Evolutionary conservation across 1,140 invertebrate genomes (phyloP), one percentile per base, ranked within the genome.

Genomic region (Coptotermes formosanus): DNA sequence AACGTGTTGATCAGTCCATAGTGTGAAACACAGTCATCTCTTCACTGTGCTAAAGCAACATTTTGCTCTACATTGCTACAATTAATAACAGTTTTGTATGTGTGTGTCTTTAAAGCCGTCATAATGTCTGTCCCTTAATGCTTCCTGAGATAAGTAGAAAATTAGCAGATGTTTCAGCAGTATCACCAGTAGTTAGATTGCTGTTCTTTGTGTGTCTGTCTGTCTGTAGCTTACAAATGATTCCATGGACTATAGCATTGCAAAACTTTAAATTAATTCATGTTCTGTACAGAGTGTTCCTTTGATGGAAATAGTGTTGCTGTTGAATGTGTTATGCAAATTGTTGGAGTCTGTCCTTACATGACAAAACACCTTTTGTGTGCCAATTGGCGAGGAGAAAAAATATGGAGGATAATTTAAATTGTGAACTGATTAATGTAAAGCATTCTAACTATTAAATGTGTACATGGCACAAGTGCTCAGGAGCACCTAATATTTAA

Each of bases 181-280:
- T 83, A 23, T 23, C 14, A 38, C 2, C 16, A n/a, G 48, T 32
- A n/a, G 7, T 83, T 11, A 45, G 9, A n/a, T 83, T 30, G 23
- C 25, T 11, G 21, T 83, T 23, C 38, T 83, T 25, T 83, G 82
- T 43, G 6, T 2, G 9, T 44, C 19, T 83, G 21, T 16, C 2
- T 44, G 82, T 75, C 64, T n/a, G n/a, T 75, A 75, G 64, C 7
- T 30, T n/a, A 64, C n/a, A n/a, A 82, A 83, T 16, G 32, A 43
- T 83, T 83, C 43, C 21, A 25, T 83, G 3, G 23, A n/a, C 64
- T 75, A 7, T 75, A 30, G 25, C 64, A 30, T 75, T 23, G 19
- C 59, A n/a, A 64, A 75, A 75, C n/a, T n/a, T 75, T 75, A 75
- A 30, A 75, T 75, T 75, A 75, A 75, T 75, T 75, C 0, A 75